A percentile compares a stretch with the other conserved stretches of the same genome.
These are phyloP conservation scores for Corythornis cristatus DNA, from an alignment of 2,113 vertebrate species.

Conservation along the genomic window DNA sequence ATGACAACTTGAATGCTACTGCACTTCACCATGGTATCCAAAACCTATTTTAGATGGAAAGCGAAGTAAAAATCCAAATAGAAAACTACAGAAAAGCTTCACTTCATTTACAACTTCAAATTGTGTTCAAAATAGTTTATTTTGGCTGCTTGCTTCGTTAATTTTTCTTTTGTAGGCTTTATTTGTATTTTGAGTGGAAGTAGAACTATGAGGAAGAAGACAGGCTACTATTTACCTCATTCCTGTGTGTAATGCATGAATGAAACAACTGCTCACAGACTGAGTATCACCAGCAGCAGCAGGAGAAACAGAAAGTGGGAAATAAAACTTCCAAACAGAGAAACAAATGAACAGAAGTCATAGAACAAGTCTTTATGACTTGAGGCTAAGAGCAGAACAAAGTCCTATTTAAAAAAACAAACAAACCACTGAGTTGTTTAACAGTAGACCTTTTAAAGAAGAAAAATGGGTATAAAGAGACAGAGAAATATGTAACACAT, in stretches of 20 bases:
- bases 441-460: not conserved
- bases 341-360: not conserved
- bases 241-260: not conserved
- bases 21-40: rapidly evolving
- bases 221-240: not conserved
- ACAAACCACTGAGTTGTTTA: not conserved
- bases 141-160: not conserved
- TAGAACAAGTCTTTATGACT: conserved; percentile 1
- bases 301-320: not conserved
- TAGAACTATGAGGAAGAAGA: not conserved
- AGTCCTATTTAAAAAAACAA: not conserved
- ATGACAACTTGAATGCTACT: not conserved
- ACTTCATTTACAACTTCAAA: not conserved
- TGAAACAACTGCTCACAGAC: not conserved
- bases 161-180: not conserved
- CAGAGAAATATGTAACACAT: not conserved
- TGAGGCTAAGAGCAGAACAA: not conserved
- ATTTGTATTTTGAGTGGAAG: not conserved
- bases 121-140: not conserved
- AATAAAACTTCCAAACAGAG: not conserved
- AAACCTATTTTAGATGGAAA: not conserved
- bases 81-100: not conserved
- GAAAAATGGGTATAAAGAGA: not conserved
- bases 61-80: not conserved
- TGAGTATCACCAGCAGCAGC: not conserved